Evolutionary conservation across 2,888 invertebrate genomes (phyloP).

Genomic region (Ophioninae sp.): DNA sequence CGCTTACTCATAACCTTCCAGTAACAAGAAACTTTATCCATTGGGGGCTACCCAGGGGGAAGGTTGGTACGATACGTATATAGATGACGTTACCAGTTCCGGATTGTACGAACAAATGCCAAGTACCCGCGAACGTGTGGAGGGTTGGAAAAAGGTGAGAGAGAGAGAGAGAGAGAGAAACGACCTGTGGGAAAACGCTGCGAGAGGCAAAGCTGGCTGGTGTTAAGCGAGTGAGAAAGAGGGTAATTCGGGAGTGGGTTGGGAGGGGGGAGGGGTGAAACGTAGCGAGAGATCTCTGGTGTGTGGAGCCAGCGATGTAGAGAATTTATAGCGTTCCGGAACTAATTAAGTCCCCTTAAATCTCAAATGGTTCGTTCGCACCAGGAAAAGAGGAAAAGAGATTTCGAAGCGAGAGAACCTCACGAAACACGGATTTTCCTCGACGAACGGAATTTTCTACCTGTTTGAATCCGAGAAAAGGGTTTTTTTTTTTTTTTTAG

Average conservation of each 20-base stretch:
- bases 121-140: constrained; percentile 67
- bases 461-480: constrained; percentile 62
- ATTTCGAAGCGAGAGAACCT: constrained; percentile 28
- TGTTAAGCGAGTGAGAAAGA: constrained; percentile 43
- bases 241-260: constrained; percentile 26
- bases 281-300: constrained; percentile 33
- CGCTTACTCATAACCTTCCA: constrained; percentile 23
- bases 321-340: constrained; percentile 65
- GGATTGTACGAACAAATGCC: constrained; percentile 68
- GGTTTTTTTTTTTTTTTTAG: constrained; percentile 1
- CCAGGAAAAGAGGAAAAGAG: constrained; percentile 18
- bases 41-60: constrained; percentile 39
- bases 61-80: constrained; percentile 18
- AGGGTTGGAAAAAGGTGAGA: constrained; percentile 56
- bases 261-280: no score
- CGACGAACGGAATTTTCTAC: constrained; percentile 57
- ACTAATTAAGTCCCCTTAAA: constrained; percentile 66
- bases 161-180: constrained; percentile 27
- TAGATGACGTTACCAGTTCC: constrained; percentile 45
- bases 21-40: constrained; percentile 53
- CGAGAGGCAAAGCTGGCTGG: constrained; percentile 38
- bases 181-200: constrained; percentile 34
- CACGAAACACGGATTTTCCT: constrained; percentile 37
- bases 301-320: constrained; percentile 48
- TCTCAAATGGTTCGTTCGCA: constrained; percentile 64